These are phyloP conservation scores for Ariopsis seemanni DNA, from an alignment of 2,113 vertebrate genomes.

Conservation along the genomic window DNA sequence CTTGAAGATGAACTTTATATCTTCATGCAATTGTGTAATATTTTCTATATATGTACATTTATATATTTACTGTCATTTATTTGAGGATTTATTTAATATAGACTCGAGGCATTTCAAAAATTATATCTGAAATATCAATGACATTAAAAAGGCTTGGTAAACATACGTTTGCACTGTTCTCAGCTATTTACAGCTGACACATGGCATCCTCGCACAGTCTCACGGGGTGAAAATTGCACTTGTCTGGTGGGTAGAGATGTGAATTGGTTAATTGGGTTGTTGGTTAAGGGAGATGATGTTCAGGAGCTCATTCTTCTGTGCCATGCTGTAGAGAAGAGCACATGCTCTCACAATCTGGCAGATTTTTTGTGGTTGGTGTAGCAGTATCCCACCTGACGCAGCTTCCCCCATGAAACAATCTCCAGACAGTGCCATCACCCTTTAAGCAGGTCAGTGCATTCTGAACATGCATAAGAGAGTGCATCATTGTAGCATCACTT, in stretches of 20 bases:
- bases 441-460: not conserved
- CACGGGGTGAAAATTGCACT: not conserved
- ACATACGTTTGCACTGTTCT: not conserved
- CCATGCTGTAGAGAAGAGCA: slow-evolving; percentile 17
- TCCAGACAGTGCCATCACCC: not conserved
- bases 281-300: not conserved
- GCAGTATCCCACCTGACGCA: not conserved
- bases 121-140: not conserved
- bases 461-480: not conserved
- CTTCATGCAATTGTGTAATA: no score
- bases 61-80: no score
- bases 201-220: not conserved
- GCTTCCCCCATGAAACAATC: not conserved
- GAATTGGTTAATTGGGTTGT: not conserved
- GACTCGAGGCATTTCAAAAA: no score
- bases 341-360: slow-evolving; percentile 5
- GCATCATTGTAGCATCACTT: not conserved
- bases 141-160: not conserved
- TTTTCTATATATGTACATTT: no score
- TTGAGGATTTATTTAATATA: no score
- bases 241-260: not conserved
- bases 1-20: no score
- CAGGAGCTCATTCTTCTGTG: slow-evolving; percentile 4
- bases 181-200: not conserved
- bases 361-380: slow-evolving; percentile 18